Conservation (phyloP, 2,797 vertebrate genomes). For the Silurus lanzhouensis region DNA sequence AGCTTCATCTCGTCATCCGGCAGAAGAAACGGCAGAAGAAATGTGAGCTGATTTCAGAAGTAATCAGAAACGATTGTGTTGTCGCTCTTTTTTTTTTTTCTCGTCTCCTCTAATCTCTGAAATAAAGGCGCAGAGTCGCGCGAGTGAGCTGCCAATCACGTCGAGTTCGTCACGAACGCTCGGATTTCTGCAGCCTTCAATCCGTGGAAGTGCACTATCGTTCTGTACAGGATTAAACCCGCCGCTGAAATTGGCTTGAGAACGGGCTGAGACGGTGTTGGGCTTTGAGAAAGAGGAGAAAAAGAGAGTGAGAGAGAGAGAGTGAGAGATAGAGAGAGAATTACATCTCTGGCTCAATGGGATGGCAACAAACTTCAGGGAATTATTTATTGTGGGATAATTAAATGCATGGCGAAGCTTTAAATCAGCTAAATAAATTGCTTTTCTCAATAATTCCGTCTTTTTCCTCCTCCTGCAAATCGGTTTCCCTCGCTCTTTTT, state of each 20-base stretch:
- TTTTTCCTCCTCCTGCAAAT: conserved; percentile 20
- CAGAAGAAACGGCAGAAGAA: conserved; percentile 41
- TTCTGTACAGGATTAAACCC: conserved; percentile 73
- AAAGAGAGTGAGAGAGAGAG: conserved; percentile 39
- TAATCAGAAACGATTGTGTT: conserved; percentile 59
- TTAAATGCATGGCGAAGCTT: conserved; percentile 75
- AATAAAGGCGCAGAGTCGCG: conserved; percentile 40
- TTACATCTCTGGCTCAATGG: conserved; percentile 62
- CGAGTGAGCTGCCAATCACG: conserved; percentile 68
- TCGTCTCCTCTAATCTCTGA: conserved; percentile 60
- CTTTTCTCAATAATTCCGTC: conserved; percentile 72
- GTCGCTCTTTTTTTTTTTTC: neutral
- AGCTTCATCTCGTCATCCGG: no score
- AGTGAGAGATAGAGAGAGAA: conserved; percentile 62
- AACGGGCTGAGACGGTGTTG: conserved; percentile 67
- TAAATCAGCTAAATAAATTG: conserved; percentile 77
- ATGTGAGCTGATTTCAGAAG: conserved; percentile 63
- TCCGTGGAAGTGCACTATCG: conserved; percentile 64
- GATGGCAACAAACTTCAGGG: conserved; percentile 68
- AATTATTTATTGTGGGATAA: conserved; percentile 71
- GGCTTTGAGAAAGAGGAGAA: conserved; percentile 59
- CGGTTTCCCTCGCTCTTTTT: neutral
- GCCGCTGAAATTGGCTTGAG: conserved; percentile 73
- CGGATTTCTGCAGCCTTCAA: conserved; percentile 70
- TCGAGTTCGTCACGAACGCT: conserved; percentile 64